A percentile compares a stretch with the other conserved stretches of the same genome.
Evolutionary conservation across 2,113 vertebrate genomes (phyloP).

Genomic region (Grammomys dolichurus): DNA sequence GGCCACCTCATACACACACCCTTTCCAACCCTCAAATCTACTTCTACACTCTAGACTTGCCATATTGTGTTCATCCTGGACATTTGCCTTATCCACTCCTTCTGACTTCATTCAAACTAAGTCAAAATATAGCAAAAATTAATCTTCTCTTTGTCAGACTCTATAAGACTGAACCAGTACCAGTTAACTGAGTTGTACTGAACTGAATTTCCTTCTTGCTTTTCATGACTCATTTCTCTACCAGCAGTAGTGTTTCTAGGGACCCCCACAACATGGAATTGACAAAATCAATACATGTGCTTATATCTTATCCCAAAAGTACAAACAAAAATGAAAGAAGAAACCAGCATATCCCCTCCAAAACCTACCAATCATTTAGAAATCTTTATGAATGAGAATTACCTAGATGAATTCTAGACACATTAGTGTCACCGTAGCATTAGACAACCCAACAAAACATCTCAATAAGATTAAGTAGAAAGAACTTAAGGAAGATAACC

Average conservation of each 20-base stretch:
- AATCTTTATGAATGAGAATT: not conserved
- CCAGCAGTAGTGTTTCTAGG: not conserved
- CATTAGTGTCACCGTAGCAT: not conserved
- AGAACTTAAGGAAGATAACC: not conserved
- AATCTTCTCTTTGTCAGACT: too few relatives aligned
- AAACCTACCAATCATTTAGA: not conserved
- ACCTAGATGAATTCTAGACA: not conserved
- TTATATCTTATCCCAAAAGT: not conserved
- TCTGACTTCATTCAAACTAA: not conserved
- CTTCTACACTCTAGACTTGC: not conserved
- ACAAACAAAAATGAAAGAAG: not conserved
- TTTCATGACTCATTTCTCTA: not conserved
- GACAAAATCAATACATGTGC: not conserved
- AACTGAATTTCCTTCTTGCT: not conserved
- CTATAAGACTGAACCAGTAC: not conserved
- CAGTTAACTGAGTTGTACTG: too few relatives aligned
- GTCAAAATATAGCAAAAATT: not conserved
- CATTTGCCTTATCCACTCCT: not conserved
- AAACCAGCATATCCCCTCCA: not conserved
- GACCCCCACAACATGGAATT: not conserved
- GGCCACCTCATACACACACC: accelerated
- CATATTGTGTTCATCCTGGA: not conserved
- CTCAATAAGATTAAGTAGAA: not conserved
- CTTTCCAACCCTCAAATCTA: not conserved
- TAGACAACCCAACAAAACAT: not conserved